Conservation (phyloP, 2,113 vertebrate genomes). For the Neofelis nebulosa region DNA sequence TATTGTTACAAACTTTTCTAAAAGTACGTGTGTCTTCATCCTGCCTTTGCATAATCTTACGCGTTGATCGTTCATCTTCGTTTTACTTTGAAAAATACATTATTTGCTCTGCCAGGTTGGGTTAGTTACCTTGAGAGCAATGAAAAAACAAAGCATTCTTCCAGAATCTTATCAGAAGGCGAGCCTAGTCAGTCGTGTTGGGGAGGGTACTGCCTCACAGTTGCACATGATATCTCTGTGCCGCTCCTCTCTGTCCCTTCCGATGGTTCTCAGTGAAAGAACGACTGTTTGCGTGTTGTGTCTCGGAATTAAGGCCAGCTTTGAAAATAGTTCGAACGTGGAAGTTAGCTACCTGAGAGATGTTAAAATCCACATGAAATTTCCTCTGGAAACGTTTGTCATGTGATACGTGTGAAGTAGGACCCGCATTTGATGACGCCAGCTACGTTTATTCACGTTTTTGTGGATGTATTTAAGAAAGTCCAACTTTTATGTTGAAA, state of each 20-base stretch:
- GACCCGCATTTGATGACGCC: background rate
- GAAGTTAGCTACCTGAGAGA: background rate
- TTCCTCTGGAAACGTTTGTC: background rate
- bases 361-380: background rate
- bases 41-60: background rate
- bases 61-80: constrained; percentile 40
- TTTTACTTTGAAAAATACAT: constrained; percentile 59
- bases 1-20: constrained; percentile 55
- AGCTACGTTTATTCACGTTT: background rate
- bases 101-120: background rate
- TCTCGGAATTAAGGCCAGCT: constrained; percentile 17
- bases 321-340: background rate
- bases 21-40: background rate
- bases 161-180: background rate
- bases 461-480: background rate
- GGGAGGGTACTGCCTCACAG: background rate
- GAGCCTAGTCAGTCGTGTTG: background rate
- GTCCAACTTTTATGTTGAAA: constrained; percentile 46
- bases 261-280: background rate
- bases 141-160: background rate
- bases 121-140: constrained; percentile 30
- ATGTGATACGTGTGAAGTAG: background rate
- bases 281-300: background rate
- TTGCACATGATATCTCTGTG: background rate
- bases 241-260: background rate